A percentile compares a stretch with the other conserved stretches of the same genome.
Conservation (phyloP, 2,888 invertebrate species). For the Drepana falcataria region DNA sequence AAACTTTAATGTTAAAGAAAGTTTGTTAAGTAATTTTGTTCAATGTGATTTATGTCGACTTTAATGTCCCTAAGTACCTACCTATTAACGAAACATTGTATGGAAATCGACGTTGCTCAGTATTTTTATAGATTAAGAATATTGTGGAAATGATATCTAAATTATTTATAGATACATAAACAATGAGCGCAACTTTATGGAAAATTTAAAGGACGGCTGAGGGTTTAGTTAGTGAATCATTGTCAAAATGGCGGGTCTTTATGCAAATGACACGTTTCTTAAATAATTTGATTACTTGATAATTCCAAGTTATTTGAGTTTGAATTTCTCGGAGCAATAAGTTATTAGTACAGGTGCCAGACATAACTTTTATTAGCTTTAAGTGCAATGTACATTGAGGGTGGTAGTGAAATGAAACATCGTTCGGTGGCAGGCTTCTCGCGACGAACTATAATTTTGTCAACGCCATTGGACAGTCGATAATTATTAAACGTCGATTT, state of each 20-base stretch:
- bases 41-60: slow-evolving; percentile 45
- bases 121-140: slow-evolving; percentile 75
- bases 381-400: slow-evolving; percentile 39
- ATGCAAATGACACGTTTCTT: slow-evolving; percentile 19
- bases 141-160: slow-evolving; percentile 58
- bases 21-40: slow-evolving; percentile 50
- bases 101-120: slow-evolving; percentile 71
- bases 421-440: slow-evolving; percentile 22
- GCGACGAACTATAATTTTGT: slow-evolving; percentile 42
- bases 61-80: slow-evolving; percentile 36
- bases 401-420: slow-evolving; percentile 24
- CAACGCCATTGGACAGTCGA: slow-evolving; percentile 44
- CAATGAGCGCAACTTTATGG: slow-evolving; percentile 51
- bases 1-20: slow-evolving; percentile 50
- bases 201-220: slow-evolving; percentile 41
- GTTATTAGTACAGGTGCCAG: slow-evolving; percentile 49
- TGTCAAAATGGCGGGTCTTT: slow-evolving; percentile 29
- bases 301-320: slow-evolving; percentile 48
- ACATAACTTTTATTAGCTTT: slow-evolving; percentile 43
- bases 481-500: slow-evolving; percentile 42
- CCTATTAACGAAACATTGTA: slow-evolving; percentile 52
- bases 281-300: slow-evolving; percentile 34
- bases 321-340: slow-evolving; percentile 39
- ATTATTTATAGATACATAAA: slow-evolving; percentile 57
- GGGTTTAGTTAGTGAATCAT: slow-evolving; percentile 43